Base-by-base conservation (phyloP, 2,888 invertebrate species). In the Pollenia griseotomentosa region DNA sequence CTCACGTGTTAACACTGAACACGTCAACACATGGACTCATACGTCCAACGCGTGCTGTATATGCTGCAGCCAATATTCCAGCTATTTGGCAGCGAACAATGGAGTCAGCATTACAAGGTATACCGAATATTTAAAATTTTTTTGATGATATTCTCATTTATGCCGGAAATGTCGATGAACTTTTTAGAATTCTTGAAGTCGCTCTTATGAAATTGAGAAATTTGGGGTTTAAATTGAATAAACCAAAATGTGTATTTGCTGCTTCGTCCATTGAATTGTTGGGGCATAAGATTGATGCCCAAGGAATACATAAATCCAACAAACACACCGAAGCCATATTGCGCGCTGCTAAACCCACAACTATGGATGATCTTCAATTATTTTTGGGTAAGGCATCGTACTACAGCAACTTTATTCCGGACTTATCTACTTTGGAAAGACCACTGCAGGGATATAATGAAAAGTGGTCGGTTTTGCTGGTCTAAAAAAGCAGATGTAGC, bases 61-160 rank as follows among this genome's bases (percentile, higher is more conserved):
- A 70, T 44, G 73, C 73, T 11, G 83, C 83, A 6, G 83, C 83
- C 7, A 86, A 83, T 19, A 81, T 80, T 4, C 86, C 83, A 23
- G 78, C 79, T 4, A 84, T 88, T 12, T 88, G 86, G 84, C 80
- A 86, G 57, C 19, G 83, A 5, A 57, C 74, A 19, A 85, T 83
- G 75, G 83, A 85, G 66, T 14, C 16, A 5, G 77, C 70, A 11
- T 12, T 85, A n/a, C 78, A 78, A 55, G 75, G 44, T 12, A 48
- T 82, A 3, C 33, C 57, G 12, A 86, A 83, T 23, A 68, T 83
- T n/a, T 11, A 65, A 7, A 68, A 82, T 33, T 82, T 86, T 53
- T 88, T 79, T 19, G 83, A 85, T 53, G 83, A 86, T 19, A 83
- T 83, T 51, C 23, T 88, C 0, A 57, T 87, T n/a, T 65, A 61